Evolutionary conservation across 2,113 vertebrate genomes (phyloP).

Genomic region (Dascyllus trimaculatus): DNA sequence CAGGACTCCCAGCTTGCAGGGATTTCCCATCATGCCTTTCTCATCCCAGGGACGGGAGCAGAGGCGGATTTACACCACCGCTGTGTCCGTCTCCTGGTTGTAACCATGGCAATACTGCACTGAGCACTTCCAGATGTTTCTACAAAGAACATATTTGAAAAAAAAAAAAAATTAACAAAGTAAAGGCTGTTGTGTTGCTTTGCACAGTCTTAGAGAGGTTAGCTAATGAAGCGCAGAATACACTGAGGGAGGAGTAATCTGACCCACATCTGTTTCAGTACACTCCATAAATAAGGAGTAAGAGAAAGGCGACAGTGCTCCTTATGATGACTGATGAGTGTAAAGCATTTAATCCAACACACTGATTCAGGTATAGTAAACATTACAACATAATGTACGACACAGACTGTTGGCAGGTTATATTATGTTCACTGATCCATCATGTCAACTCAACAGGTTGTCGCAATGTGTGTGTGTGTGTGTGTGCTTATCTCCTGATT

Average conservation of each 20-base stretch:
- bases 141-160: background rate
- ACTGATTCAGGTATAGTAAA: background rate
- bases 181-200: conserved; percentile 14
- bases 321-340: background rate
- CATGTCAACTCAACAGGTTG: background rate
- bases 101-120: conserved; percentile 1
- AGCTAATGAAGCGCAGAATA: conserved; percentile 5
- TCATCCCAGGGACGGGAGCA: background rate
- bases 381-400: background rate
- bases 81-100: background rate
- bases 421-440: background rate
- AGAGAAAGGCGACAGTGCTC: too few relatives aligned
- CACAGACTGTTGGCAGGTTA: background rate
- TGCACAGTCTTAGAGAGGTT: background rate
- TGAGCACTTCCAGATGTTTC: conserved; percentile 60
- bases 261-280: background rate
- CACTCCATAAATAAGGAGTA: too few relatives aligned
- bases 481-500: background rate
- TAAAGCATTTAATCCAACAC: background rate
- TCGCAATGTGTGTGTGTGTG: background rate
- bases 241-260: background rate
- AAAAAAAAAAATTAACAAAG: conserved; percentile 11
- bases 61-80: conserved; percentile 12
- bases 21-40: conserved; percentile 34
- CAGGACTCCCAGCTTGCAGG: background rate